Percentiles rank a stretch among this genome's conserved stretches.
Conservation (phyloP, 2,113 vertebrate genomes). For the Pteruthius melanotis region DNA sequence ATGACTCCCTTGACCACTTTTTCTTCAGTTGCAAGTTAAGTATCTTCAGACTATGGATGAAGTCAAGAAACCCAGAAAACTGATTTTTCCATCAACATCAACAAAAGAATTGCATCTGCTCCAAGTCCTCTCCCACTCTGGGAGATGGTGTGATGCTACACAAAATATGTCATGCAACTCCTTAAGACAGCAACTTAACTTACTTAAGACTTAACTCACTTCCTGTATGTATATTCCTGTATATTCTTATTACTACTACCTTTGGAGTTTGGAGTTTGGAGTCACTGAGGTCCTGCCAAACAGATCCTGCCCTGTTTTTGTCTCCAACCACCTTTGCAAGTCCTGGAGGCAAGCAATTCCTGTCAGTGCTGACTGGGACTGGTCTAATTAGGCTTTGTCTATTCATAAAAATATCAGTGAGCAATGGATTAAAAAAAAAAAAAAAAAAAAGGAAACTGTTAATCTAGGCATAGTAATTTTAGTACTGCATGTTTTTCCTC, state of each 20-base stretch:
- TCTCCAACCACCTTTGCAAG: neutral
- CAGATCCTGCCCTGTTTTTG: neutral
- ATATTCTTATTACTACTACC: neutral
- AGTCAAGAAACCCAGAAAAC: neutral
- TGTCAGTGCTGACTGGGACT: neutral
- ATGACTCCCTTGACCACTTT: neutral
- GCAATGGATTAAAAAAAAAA: neutral
- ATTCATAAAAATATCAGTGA: neutral
- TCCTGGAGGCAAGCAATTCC: neutral
- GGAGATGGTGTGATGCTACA: neutral
- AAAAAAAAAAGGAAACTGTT: neutral
- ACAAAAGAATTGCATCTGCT: neutral
- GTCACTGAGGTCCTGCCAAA: neutral
- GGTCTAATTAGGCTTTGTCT: neutral
- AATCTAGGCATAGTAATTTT: neutral
- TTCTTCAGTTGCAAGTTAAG: neutral
- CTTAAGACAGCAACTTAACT: neutral
- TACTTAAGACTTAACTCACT: too few species aligned
- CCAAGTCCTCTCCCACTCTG: neutral
- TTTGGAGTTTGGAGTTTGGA: neutral
- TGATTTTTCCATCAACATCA: neutral
- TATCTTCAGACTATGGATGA: neutral
- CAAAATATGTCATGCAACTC: neutral
- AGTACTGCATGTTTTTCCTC: neutral
- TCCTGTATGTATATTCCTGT: neutral